Percentiles rank a stretch among this genome's conserved stretches.
Evolutionary conservation across 2,113 vertebrate species (phyloP).

Genomic region (Pygoscelis antarcticus): DNA sequence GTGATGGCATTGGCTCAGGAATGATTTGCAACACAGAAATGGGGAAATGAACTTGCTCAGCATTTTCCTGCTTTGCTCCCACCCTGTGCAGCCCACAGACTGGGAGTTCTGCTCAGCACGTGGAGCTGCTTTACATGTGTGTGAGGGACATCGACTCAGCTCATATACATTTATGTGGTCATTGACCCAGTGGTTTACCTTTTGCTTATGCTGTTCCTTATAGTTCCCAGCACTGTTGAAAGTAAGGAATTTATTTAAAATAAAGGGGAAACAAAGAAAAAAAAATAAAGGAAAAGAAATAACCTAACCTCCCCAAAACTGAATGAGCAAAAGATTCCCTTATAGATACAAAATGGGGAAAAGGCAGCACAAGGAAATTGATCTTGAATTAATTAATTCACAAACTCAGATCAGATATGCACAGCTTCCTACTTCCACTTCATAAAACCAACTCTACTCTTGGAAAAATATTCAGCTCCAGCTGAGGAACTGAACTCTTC

Average conservation of each 20-base stretch:
- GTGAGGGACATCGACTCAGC: not conserved
- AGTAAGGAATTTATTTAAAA: not conserved
- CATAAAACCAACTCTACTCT: not conserved
- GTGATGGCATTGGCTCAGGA: not conserved
- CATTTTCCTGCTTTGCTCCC: not conserved
- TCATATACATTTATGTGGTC: not conserved
- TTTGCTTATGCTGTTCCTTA: slow-evolving; percentile 1
- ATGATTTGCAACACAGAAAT: not conserved
- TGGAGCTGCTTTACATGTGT: slow-evolving; percentile 11
- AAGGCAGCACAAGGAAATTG: not conserved
- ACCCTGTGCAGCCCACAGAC: not conserved
- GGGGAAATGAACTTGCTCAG: not conserved
- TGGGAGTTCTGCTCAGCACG: not conserved
- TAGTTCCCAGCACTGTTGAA: not conserved
- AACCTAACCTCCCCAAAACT: not conserved
- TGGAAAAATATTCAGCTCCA: slow-evolving; percentile 9
- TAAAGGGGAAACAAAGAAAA: accelerated
- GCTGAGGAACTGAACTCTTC: slow-evolving; percentile 1
- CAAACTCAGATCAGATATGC: not conserved
- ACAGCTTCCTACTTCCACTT: not conserved
- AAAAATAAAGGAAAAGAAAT: not conserved
- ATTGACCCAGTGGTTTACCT: not conserved
- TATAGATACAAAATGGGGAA: not conserved
- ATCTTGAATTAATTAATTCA: slow-evolving; percentile 37
- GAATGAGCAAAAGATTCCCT: not conserved